Evolutionary conservation across 64 coral and sea anemone species (phyloP), one percentile per base, ranked within the genome.

Genomic region (Montipora foliosa): DNA sequence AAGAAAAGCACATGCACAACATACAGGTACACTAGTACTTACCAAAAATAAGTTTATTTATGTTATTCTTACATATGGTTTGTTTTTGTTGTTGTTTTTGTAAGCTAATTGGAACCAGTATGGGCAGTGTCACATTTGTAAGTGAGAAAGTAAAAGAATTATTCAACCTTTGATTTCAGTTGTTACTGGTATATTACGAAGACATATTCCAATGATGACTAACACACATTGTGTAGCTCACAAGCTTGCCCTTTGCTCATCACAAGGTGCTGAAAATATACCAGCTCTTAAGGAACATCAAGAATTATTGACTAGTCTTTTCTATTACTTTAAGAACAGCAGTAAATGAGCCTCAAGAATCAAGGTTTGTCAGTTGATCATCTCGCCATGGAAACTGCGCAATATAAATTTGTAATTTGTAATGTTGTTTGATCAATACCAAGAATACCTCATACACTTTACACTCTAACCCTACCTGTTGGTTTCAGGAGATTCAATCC

Each of bases 271-370:
- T 61, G 88, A 90, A 79, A 61, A 90, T 51, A 74, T 90, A 61
- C 24, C 75, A 20, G 57, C 20, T 46, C 89, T 90, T 10, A 80
- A 90, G 51, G 6, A 90, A 50, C 75, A 90, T 13, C 89, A 79
- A 44, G 74, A 89, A 58, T 7, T 44, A 14, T 55, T 89, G 14
- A 89, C 88, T 1, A 61, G 59, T 89, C 88, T 89, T 12, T 89
- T 89, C 55, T 89, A 89, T 61, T 78, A 89, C 88, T 89, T 89
- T 53, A 89, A 89, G 29, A 55, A 53, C 72, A 89, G 88, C 71
- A 24, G 45, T 10, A 88, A 88, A 16, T 74, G 86, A 49, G 59
- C 86, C 50, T 61, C 86, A 46, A 76, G 76, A 89, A 78, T 89
- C 73, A 89, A 49, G 87, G 44, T 52, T 14, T 75, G 48, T 78